Base-by-base conservation (phyloP, 1,140 invertebrate species). In the Pogonognathellus flavescens region DNA sequence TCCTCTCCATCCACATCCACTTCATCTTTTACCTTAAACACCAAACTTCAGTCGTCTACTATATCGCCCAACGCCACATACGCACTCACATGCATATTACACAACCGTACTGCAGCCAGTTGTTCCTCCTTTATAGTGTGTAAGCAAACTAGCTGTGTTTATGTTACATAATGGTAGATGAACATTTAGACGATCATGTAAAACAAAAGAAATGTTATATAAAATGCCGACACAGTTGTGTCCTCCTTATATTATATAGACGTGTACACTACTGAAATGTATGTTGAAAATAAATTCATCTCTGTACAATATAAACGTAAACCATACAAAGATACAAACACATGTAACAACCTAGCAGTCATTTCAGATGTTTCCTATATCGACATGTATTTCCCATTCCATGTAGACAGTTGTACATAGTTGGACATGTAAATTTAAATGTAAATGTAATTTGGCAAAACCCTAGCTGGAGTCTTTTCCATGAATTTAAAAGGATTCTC, bases 371-470 rank as follows among this genome's bases (percentile, higher is more conserved):
- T 14, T n/a, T 57, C 11, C 53, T 14, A n/a, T 14, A n/a, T 57
- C n/a, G 11, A 57, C n/a, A 57, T 57, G 53, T 57, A 1, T 57
- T 13, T n/a, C 53, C 53, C 53, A 57, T 57, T 5, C 53, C 10
- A 57, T 57, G n/a, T 57, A 57, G 2, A n/a, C 53, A 57, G 2
- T 57, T n/a, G 10, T 57, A n/a, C 53, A 57, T 57, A 57, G 53
- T 57, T 14, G 31, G 53, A 57, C n/a, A 76, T 49, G 70, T 41
- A 76, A 49, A 76, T 76, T 10, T 41, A 50, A 41, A 76, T 76
- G 70, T 76, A 76, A 76, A 76, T 76, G 70, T 76, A 76, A 76
- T 76, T 76, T 76, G 70, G 70, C 31, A 70, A 76, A 57, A 18
- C 70, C 70, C 62, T 66, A 41, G 31, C 70, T 50, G 70, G 70